phyloP scores from a whole-genome alignment of 2,113 vertebrate genomes.

The Propithecus coquereli region DNA sequence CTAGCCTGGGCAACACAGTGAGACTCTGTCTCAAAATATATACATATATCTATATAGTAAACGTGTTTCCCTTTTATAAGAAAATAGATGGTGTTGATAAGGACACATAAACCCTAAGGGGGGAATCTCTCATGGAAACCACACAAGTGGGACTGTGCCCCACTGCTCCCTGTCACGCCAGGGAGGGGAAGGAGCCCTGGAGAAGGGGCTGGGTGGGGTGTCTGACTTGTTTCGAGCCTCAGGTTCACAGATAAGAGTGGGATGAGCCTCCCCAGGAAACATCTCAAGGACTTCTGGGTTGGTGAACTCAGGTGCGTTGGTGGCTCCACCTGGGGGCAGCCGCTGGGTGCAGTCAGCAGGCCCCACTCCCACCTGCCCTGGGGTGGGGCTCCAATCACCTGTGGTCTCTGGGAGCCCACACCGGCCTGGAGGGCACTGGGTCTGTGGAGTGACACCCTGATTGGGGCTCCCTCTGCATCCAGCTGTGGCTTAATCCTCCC shows the following conservation, averaged over 20 bases:
- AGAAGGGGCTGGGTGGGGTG: background rate
- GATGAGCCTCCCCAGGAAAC: background rate
- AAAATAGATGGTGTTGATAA: background rate
- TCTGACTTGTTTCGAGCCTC: background rate
- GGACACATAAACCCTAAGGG: too few species aligned
- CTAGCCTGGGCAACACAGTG: too few species aligned
- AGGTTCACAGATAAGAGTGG: background rate
- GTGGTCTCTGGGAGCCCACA: background rate
- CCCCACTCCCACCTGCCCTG: background rate
- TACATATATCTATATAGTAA: background rate
- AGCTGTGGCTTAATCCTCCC: too few species aligned
- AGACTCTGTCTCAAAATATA: too few species aligned
- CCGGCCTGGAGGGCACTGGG: fast-evolving
- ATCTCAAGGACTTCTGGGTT: background rate
- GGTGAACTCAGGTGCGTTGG: background rate
- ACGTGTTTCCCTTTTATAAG: background rate
- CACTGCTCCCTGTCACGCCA: too few species aligned
- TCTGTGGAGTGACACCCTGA: background rate
- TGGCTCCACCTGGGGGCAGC: background rate
- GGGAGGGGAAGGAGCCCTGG: background rate
- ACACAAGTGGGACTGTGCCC: too few species aligned
- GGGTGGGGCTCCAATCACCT: background rate
- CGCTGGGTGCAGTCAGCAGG: fast-evolving
- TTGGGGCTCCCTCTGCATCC: fast-evolving
- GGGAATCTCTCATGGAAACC: too few species aligned